phyloP scores from a whole-genome alignment of 2,888 invertebrate genomes.

The Troglohyphantes excavatus region DNA sequence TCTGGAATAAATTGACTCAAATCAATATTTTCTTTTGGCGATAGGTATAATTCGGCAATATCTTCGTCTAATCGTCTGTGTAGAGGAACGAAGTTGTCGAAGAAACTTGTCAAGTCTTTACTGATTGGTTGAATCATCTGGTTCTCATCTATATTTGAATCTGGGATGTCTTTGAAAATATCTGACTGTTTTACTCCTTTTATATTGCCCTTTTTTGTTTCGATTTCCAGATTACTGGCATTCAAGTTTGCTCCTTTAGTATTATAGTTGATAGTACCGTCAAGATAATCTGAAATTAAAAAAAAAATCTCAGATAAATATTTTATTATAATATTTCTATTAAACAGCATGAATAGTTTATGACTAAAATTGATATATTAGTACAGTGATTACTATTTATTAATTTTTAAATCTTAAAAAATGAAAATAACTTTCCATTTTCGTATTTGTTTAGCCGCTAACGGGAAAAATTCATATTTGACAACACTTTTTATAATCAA shows the following conservation, averaged over 20 bases:
- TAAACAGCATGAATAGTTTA: too few species aligned
- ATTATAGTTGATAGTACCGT: conserved; percentile 3
- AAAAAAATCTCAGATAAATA: too few species aligned
- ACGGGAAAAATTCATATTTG: too few species aligned
- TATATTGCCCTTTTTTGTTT: background rate
- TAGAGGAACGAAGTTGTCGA: conserved; percentile 28
- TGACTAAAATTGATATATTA: too few species aligned
- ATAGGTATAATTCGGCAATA: background rate
- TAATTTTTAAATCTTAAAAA: too few species aligned
- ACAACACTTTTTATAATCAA: too few species aligned
- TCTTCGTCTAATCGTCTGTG: conserved; percentile 42
- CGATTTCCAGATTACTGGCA: background rate
- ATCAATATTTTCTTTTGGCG: conserved; percentile 1
- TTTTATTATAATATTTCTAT: too few species aligned
- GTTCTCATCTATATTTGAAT: conserved; percentile 3
- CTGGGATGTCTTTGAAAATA: conserved; percentile 24
- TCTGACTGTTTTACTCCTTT: conserved; percentile 55
- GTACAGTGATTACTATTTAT: too few species aligned
- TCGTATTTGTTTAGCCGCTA: too few species aligned
- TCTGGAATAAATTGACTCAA: background rate
- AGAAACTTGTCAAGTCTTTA: conserved; percentile 17
- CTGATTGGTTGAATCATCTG: background rate
- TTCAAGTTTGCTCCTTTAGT: conserved; percentile 43
- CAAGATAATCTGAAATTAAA: background rate
- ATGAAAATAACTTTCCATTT: too few species aligned